A percentile compares a stretch with the other conserved stretches of the same genome.
phyloP scores from a whole-genome alignment of 1,140 invertebrate genomes.

The Hylaeus anthracinus region DNA sequence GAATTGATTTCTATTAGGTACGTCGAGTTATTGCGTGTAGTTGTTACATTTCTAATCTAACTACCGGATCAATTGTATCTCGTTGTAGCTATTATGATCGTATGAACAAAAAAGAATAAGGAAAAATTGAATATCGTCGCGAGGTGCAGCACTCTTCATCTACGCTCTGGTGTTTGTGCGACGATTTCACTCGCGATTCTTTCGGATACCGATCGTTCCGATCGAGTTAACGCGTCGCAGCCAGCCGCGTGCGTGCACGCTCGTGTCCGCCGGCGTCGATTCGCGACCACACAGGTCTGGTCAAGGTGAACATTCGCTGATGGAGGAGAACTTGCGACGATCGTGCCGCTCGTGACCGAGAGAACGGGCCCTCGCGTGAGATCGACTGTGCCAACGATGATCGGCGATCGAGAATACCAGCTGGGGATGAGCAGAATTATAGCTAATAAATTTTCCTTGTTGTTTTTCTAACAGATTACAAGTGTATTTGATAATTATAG shows the following conservation, averaged over 20 bases:
- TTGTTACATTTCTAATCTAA: too few species aligned
- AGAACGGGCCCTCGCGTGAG: constrained; percentile 41
- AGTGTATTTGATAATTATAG: too few species aligned
- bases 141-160: too few species aligned
- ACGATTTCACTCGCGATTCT: constrained; percentile 4
- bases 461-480: too few species aligned
- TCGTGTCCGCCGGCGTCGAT: constrained; percentile 13
- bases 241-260: background rate
- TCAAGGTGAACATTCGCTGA: constrained; percentile 59
- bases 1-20: too few species aligned
- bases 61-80: too few species aligned
- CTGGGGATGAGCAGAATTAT: too few species aligned
- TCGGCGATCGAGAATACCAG: background rate
- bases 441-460: too few species aligned
- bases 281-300: constrained; percentile 35
- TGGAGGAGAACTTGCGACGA: constrained; percentile 40
- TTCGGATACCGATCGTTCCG: constrained; percentile 3
- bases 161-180: background rate
- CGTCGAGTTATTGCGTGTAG: too few species aligned
- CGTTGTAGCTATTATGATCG: too few species aligned
- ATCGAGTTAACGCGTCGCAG: constrained; percentile 22
- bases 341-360: constrained; percentile 62
- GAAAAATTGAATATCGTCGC: too few species aligned
- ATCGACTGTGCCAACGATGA: background rate
- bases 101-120: too few species aligned